Percentiles rank a stretch among this genome's conserved stretches.
These are phyloP conservation scores for Lepidocyrtoides sp. DNA, from an alignment of 2,888 invertebrate species.

Conservation along the genomic window DNA sequence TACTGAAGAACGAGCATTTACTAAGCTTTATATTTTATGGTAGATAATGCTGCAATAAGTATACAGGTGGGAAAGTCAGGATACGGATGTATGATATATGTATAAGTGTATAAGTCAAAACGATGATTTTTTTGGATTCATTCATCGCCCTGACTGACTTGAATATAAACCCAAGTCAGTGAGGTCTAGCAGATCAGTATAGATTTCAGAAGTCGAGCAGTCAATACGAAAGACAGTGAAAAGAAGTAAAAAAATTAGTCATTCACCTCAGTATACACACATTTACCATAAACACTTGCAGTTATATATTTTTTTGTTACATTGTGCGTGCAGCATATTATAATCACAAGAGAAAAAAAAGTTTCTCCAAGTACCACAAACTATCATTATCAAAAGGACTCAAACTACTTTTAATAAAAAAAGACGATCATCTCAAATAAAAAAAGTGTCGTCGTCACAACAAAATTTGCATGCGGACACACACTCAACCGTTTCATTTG, in stretches of 20 bases:
- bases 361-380: not conserved
- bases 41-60: slow-evolving; percentile 42
- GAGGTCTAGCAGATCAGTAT: slow-evolving; percentile 76
- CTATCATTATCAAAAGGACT: not conserved
- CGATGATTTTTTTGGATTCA: slow-evolving; percentile 69
- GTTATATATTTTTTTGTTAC: slow-evolving; percentile 38
- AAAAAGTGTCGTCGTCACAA: slow-evolving; percentile 14
- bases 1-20: slow-evolving; percentile 24
- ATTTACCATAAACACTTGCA: not conserved
- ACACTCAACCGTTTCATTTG: not conserved
- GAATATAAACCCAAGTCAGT: slow-evolving; percentile 78
- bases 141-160: too few species aligned
- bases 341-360: not conserved
- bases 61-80: slow-evolving; percentile 74
- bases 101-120: slow-evolving; percentile 59
- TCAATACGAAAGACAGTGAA: slow-evolving; percentile 66
- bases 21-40: slow-evolving; percentile 48
- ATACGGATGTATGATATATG: slow-evolving; percentile 76
- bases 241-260: slow-evolving; percentile 67
- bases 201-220: slow-evolving; percentile 78
- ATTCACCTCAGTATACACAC: slow-evolving; percentile 51
- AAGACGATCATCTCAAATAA: not conserved
- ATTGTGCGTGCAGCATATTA: slow-evolving; percentile 37
- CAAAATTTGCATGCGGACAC: slow-evolving; percentile 22
- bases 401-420: slow-evolving; percentile 7